phyloP scores from a whole-genome alignment of 2,888 invertebrate genomes.

The Stomorhina lunata region DNA sequence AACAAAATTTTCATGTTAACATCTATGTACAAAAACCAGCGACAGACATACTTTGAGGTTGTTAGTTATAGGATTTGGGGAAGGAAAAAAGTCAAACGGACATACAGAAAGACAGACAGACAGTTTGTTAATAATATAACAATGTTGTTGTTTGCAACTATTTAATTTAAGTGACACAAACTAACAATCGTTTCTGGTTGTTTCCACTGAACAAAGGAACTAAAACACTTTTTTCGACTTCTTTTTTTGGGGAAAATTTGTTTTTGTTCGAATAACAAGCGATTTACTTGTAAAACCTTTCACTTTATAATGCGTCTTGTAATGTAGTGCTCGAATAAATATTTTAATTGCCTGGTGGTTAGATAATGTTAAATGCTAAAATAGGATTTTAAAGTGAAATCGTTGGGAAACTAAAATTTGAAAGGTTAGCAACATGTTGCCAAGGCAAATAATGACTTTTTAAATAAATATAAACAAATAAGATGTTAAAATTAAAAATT shows the following conservation, averaged over 20 bases:
- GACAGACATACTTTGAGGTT: background rate
- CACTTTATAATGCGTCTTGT: slow-evolving; percentile 47
- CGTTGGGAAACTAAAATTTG: too few relatives aligned
- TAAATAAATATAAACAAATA: too few relatives aligned
- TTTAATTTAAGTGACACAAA: slow-evolving; percentile 59
- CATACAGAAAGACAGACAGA: background rate
- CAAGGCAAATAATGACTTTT: too few relatives aligned
- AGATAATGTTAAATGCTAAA: too few relatives aligned
- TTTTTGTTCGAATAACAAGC: background rate
- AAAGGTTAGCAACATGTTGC: too few relatives aligned
- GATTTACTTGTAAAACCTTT: slow-evolving; percentile 33
- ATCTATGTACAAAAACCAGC: background rate
- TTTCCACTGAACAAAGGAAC: slow-evolving; percentile 24
- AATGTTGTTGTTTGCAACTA: slow-evolving; percentile 39
- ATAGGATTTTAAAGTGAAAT: too few relatives aligned
- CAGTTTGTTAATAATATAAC: slow-evolving; percentile 1
- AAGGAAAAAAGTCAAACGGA: background rate
- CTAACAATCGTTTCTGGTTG: slow-evolving; percentile 48
- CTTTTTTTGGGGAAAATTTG: background rate
- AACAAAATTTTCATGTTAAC: slow-evolving; percentile 45
- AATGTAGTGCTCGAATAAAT: too few relatives aligned
- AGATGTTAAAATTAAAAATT: too few relatives aligned
- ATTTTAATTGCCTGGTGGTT: too few relatives aligned
- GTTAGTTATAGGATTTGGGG: slow-evolving; percentile 4
- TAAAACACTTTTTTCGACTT: background rate